Evolutionary conservation across 2,113 vertebrate species (phyloP).

Genomic region (Corydoras sp.): DNA sequence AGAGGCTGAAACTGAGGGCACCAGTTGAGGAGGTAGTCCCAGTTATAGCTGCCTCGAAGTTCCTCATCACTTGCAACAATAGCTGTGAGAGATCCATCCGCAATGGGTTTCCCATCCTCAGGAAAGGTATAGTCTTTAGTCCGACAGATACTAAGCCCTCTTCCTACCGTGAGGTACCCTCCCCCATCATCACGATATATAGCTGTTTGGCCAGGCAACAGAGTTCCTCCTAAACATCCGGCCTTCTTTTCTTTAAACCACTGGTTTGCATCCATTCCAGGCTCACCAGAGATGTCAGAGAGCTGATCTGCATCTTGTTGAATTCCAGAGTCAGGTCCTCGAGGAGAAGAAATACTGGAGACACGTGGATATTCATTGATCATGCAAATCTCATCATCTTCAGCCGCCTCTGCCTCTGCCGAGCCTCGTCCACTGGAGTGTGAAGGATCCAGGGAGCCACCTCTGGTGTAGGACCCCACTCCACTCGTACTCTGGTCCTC

Average conservation of each 20-base stretch:
- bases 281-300: slow-evolving; percentile 78
- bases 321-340: slow-evolving; percentile 48
- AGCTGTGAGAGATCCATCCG: slow-evolving; percentile 89
- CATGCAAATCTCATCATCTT: slow-evolving; percentile 97
- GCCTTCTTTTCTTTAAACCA: slow-evolving; percentile 95
- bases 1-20: slow-evolving; percentile 96
- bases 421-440: slow-evolving; percentile 95
- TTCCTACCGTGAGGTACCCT: slow-evolving; percentile 77
- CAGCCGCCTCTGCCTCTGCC: slow-evolving; percentile 82
- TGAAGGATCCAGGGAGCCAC: slow-evolving; percentile 90
- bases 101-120: slow-evolving; percentile 87
- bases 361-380: slow-evolving; percentile 94
- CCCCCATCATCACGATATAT: slow-evolving; percentile 81
- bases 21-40: slow-evolving; percentile 98
- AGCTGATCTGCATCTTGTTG: slow-evolving; percentile 85
- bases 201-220: slow-evolving; percentile 78
- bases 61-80: slow-evolving; percentile 95
- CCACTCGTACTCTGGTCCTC: slow-evolving; percentile 60
- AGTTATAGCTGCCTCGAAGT: slow-evolving; percentile 52
- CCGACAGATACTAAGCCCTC: slow-evolving; percentile 81
- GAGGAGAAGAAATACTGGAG: slow-evolving; percentile 79
- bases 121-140: slow-evolving; percentile 89
- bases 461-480: slow-evolving; percentile 75
- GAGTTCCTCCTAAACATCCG: slow-evolving; percentile 72
- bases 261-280: slow-evolving; percentile 91